Conservation (phyloP, 2,797 vertebrate species). For the Peromyscus nudipes region DNA sequence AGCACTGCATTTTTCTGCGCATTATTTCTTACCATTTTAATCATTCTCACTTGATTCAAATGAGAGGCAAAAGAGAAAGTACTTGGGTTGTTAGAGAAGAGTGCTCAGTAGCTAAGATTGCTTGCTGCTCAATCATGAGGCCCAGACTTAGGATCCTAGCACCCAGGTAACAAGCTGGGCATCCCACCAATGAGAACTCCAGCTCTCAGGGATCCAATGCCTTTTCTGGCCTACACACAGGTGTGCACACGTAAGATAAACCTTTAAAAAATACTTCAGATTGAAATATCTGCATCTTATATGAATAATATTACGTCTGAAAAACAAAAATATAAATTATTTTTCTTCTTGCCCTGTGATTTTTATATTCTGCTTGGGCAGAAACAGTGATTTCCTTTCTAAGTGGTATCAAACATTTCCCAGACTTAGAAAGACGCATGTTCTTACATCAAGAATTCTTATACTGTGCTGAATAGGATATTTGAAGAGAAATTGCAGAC, state of each 20-base stretch:
- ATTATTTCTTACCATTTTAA: not conserved
- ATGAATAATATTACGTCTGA: not conserved
- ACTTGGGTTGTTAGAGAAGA: not conserved
- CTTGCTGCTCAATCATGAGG: not conserved
- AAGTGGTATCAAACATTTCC: slow-evolving; percentile 44
- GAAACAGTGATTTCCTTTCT: slow-evolving; percentile 45
- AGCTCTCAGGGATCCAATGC: not conserved
- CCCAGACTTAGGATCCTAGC: not conserved
- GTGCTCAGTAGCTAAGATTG: not conserved
- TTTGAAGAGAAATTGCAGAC: slow-evolving; percentile 25
- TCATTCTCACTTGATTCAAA: slow-evolving; percentile 55
- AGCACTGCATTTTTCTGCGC: not conserved
- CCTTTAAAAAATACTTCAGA: not conserved
- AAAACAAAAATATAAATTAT: not conserved
- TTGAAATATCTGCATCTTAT: slow-evolving; percentile 31
- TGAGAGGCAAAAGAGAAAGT: not conserved
- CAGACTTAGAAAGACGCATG: slow-evolving; percentile 45
- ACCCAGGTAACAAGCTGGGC: not conserved
- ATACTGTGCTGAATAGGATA: not conserved
- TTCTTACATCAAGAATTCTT: not conserved
- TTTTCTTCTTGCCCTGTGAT: slow-evolving; percentile 46
- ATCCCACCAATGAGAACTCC: not conserved
- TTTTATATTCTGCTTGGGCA: slow-evolving; percentile 29
- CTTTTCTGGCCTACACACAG: not conserved
- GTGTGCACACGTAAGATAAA: not conserved